These are phyloP conservation scores for Lagopus muta DNA, from an alignment of 2,113 vertebrate species.

Conservation along the genomic window DNA sequence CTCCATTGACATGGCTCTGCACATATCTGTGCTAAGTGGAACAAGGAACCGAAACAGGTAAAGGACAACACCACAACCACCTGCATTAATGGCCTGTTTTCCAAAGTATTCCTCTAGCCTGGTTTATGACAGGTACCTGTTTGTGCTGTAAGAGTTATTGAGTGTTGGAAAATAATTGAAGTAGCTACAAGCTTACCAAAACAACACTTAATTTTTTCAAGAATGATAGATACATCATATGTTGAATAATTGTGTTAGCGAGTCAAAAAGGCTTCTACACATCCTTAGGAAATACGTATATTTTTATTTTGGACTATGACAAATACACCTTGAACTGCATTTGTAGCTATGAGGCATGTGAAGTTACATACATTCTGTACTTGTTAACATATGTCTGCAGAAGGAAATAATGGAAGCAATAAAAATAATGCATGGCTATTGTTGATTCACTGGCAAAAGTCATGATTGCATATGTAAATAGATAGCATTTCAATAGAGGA, in stretches of 20 bases:
- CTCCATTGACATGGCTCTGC: not conserved
- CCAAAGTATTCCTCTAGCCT: not conserved
- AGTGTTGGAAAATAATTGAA: not conserved
- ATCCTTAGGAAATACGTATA: not conserved
- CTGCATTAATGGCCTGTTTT: not conserved
- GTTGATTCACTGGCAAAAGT: not conserved
- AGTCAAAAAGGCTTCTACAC: not conserved
- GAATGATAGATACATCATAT: not conserved
- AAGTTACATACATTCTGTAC: not conserved
- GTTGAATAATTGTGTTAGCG: not conserved
- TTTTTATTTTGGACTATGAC: not conserved
- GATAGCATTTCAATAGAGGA: not conserved
- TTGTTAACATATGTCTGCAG: not conserved
- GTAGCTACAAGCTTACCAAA: not conserved
- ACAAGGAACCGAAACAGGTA: not conserved
- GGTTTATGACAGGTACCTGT: too few species aligned
- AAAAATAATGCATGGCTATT: not conserved
- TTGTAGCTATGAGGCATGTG: not conserved
- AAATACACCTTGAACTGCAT: not conserved
- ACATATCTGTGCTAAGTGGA: not conserved
- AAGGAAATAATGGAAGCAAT: not conserved
- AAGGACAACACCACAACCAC: not conserved
- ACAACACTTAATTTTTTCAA: not conserved
- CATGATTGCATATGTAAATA: slow-evolving; percentile 4
- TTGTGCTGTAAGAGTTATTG: accelerated